A percentile compares a stretch with the other conserved stretches of the same genome.
Conservation (phyloP, 2,113 vertebrate genomes). For the Phainopepla nitens region DNA sequence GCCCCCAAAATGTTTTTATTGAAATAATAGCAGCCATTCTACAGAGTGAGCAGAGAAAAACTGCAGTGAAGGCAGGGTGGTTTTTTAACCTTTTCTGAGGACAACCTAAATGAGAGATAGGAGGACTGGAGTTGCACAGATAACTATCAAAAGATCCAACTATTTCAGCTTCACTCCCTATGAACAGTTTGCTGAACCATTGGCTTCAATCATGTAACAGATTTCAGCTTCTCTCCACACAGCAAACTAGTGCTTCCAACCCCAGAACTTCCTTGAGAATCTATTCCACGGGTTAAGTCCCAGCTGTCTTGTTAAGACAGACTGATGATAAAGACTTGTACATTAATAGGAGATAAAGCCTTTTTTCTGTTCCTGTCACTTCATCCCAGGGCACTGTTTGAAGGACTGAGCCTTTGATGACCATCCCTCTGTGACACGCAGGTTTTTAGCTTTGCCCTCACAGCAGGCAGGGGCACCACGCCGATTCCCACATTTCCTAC, state of each 20-base stretch:
- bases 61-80: accelerated
- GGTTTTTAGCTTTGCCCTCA: constrained; percentile 5
- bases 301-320: neutral
- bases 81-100: neutral
- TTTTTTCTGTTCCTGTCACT: neutral
- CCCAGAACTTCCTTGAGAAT: neutral
- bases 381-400: neutral
- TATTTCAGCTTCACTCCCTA: neutral
- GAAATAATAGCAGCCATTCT: neutral
- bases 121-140: neutral
- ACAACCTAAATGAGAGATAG: neutral
- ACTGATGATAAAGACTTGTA: neutral
- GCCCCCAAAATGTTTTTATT: neutral
- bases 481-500: neutral
- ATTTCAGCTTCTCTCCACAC: neutral
- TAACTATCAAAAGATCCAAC: neutral
- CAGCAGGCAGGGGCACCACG: neutral
- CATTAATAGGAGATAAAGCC: neutral
- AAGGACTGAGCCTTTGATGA: constrained; percentile 39
- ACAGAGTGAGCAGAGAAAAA: neutral
- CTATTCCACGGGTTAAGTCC: neutral
- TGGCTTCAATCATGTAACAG: neutral
- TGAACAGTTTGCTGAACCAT: neutral
- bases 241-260: neutral
- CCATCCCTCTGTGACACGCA: neutral